Evolutionary conservation across 2,888 invertebrate species (phyloP).

Genomic region (Limnephilus rhombicus): DNA sequence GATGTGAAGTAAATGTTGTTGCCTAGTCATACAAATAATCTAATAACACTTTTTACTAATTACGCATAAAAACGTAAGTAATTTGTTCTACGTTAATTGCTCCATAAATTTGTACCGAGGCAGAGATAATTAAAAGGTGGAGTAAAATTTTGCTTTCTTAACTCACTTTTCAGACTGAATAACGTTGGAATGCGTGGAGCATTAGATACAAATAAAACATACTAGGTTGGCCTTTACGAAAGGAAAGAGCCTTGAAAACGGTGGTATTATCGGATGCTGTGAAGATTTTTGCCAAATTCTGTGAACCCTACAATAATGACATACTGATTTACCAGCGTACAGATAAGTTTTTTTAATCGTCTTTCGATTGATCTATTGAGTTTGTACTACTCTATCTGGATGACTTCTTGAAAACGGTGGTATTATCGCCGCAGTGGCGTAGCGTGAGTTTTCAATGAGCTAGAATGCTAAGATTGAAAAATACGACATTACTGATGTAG

Average conservation of each 20-base stretch:
- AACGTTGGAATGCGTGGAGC: neutral
- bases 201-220: neutral
- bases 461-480: too few species aligned
- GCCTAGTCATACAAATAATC: neutral
- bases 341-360: too few species aligned
- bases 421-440: too few species aligned
- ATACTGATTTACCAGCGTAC: too few species aligned
- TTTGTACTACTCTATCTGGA: too few species aligned
- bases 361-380: too few species aligned
- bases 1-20: neutral
- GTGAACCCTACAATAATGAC: too few species aligned
- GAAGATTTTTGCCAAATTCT: too few species aligned
- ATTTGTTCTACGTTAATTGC: neutral
- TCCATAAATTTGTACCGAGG: neutral
- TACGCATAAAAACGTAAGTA: neutral
- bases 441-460: too few species aligned
- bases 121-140: slow-evolving; percentile 5
- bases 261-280: too few species aligned
- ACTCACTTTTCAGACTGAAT: neutral
- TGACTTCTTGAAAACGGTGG: too few species aligned
- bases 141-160: slow-evolving; percentile 17
- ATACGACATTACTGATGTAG: too few species aligned
- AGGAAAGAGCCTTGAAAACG: neutral
- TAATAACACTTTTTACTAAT: neutral
- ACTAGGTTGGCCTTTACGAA: neutral